These are phyloP conservation scores for Hylyphantes graminicola DNA, from an alignment of 1,140 invertebrate species.

Conservation along the genomic window DNA sequence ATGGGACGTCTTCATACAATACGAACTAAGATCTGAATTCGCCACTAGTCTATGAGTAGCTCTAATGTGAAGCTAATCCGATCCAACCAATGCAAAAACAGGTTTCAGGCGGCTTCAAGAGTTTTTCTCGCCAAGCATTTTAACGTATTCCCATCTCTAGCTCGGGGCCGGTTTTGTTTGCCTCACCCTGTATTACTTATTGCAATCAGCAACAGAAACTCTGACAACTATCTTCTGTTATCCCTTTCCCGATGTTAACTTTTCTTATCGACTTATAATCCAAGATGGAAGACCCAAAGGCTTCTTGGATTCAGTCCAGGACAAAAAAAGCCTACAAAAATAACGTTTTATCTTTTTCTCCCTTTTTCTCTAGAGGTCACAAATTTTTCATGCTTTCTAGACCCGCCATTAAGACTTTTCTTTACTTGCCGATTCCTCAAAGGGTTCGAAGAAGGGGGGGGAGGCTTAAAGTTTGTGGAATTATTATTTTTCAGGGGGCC, in stretches of 20 bases:
- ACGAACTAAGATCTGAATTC: no score
- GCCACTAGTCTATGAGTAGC: no score
- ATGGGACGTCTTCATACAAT: no score
- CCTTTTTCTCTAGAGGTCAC: conserved; percentile 6
- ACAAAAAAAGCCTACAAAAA: conserved; percentile 16
- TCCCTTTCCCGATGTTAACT: background rate
- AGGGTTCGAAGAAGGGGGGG: no score
- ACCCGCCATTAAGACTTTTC: conserved; percentile 7
- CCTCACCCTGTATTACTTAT: no score
- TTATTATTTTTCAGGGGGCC: background rate
- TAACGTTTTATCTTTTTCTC: conserved; percentile 5
- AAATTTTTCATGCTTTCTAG: conserved; percentile 25
- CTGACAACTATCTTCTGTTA: background rate
- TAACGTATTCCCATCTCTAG: no score
- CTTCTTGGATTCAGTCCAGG: conserved; percentile 28
- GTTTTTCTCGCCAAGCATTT: no score
- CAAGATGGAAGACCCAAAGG: background rate
- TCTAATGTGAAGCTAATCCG: no score
- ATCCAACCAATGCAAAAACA: no score
- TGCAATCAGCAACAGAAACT: conserved; percentile 3
- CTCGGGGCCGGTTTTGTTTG: no score
- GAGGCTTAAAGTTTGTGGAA: conserved; percentile 5
- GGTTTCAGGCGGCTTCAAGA: no score
- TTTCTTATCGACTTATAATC: conserved; percentile 11
- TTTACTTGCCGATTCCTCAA: background rate